Base-by-base conservation (phyloP, 2,797 vertebrate species). In the Morelia viridis region DNA sequence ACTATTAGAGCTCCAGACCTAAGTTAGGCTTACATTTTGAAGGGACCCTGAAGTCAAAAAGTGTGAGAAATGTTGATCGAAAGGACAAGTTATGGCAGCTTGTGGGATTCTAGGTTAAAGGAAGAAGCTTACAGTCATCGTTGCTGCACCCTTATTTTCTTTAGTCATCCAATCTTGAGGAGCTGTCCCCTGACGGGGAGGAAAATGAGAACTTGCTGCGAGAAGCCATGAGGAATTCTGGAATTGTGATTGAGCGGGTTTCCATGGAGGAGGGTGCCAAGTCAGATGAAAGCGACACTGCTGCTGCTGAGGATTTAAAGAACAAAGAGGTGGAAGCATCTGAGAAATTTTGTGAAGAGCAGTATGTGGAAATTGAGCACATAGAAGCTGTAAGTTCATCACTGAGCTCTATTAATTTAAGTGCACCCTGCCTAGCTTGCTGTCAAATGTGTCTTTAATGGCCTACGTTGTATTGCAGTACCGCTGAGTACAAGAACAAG, bases 171-270 rank as follows among this genome's bases (percentile, higher is more conserved):
- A 91, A 71, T 88, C 71, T 96, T 0, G 96, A 97, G 93, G 97
- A 97, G 93, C 95, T 96, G 89, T 92, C 96, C 0, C 95, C 96
- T 0, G 93, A 97, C 1, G 93, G 93, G 0, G 98, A 98, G n/a
- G 98, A 97, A 90, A 98, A 97, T 0, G 98, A 99, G 96, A 99
- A 98, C 92, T 97, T 99, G 93, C 98, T 99, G 94, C 98, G 98
- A 92, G 98, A 99, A 96, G 99, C 99, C 96, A 99, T 99, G 97
- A 98, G 99, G 97, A 99, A 99, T 96, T 99, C 99, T 0, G 99
- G 98, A 86, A 98, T 99, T 0, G 97, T 98, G 19, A 97, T 99
- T 0, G 98, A 97, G 94, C 97, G 98, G 0, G 97, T 97, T 0
- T 50, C 96, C 0, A 85, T 96, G 87, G 98, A 97, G 86, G 97